phyloP scores from a whole-genome alignment of 2,113 vertebrate genomes.

The Ancistrus triradiatus region DNA sequence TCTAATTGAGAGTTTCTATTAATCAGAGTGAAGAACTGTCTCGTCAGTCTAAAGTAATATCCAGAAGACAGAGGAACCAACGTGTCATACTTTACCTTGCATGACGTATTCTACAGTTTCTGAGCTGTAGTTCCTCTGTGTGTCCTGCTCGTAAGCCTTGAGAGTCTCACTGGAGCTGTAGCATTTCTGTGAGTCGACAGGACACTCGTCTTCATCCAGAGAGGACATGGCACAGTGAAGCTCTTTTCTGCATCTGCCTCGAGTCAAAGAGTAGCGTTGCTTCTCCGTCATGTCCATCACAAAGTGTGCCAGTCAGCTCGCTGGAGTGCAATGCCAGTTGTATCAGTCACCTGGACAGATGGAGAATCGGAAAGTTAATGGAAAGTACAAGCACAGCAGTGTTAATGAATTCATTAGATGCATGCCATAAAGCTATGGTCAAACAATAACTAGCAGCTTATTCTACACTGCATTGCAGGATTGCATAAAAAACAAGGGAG shows the following conservation, averaged over 20 bases:
- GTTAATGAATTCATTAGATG: too few species aligned
- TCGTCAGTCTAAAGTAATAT: too few species aligned
- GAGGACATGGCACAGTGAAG: slow-evolving; percentile 78
- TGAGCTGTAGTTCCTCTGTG: slow-evolving; percentile 76
- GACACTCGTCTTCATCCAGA: slow-evolving; percentile 77
- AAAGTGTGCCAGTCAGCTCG: slow-evolving; percentile 4
- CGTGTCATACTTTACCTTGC: too few species aligned
- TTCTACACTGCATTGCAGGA: too few species aligned
- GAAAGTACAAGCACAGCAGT: too few species aligned
- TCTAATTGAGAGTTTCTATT: too few species aligned
- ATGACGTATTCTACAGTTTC: slow-evolving; percentile 78
- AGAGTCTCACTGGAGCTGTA: slow-evolving; percentile 83
- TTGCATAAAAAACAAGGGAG: too few species aligned
- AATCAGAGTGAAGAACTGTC: too few species aligned
- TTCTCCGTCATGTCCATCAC: slow-evolving; percentile 79
- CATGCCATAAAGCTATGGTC: too few species aligned
- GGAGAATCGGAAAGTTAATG: too few species aligned
- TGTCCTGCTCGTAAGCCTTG: slow-evolving; percentile 78
- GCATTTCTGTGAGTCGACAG: slow-evolving; percentile 77
- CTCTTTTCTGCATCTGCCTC: slow-evolving; percentile 73
- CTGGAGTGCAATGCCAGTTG: neutral
- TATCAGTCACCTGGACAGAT: slow-evolving; percentile 23
- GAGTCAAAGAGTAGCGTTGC: slow-evolving; percentile 75
- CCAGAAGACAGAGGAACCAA: too few species aligned
- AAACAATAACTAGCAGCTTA: too few species aligned